Evolutionary conservation across 53 echinoderm and acorn worm genomes (phyloP).

Genomic region (Crossaster papposus): DNA sequence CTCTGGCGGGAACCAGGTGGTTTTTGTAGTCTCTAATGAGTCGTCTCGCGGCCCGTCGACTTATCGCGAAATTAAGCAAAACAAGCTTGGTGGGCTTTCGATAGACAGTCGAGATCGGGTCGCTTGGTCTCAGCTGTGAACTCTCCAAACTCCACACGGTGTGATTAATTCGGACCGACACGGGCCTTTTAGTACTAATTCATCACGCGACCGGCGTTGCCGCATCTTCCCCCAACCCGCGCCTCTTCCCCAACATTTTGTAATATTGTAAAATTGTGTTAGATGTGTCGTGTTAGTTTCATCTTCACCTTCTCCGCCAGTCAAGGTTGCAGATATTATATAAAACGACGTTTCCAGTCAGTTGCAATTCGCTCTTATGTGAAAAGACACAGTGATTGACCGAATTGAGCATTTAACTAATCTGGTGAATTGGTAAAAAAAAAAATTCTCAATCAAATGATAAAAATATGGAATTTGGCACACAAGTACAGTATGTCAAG

Average conservation of each 20-base stretch:
- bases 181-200: slow-evolving; percentile 15
- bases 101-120: background rate
- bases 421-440: too few relatives aligned
- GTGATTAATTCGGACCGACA: slow-evolving; percentile 9
- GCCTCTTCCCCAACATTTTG: background rate
- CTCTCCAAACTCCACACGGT: slow-evolving; percentile 1
- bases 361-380: too few relatives aligned
- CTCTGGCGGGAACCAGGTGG: slow-evolving; percentile 2
- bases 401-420: background rate
- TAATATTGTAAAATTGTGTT: slow-evolving; percentile 22
- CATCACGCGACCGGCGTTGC: background rate
- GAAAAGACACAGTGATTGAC: background rate
- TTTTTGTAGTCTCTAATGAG: background rate
- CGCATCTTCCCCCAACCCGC: too few relatives aligned
- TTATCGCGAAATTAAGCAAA: slow-evolving; percentile 1
- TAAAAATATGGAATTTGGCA: too few relatives aligned
- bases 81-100: background rate
- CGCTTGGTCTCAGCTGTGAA: background rate
- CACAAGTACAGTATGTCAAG: too few relatives aligned
- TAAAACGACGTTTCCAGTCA: background rate
- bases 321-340: slow-evolving; percentile 9
- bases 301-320: background rate
- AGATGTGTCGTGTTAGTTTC: slow-evolving; percentile 10
- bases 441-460: too few relatives aligned
- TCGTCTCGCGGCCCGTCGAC: background rate